A percentile compares a stretch with the other conserved stretches of the same genome.
These are phyloP conservation scores for Melanotaenia parkinsoni DNA, from an alignment of 2,797 vertebrate genomes.

Conservation along the genomic window DNA sequence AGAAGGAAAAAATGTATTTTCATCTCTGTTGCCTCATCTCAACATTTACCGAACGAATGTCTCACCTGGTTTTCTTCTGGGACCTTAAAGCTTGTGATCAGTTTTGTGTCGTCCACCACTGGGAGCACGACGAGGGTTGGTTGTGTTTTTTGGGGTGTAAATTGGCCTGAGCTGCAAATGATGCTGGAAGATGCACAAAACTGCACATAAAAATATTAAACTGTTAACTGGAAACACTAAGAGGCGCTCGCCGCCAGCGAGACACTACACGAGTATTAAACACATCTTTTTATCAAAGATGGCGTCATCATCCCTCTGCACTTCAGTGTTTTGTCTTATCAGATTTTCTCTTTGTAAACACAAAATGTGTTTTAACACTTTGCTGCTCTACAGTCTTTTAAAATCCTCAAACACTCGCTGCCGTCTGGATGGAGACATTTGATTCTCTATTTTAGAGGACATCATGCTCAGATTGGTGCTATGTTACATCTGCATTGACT, in stretches of 20 bases:
- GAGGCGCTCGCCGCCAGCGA: conserved; percentile 8
- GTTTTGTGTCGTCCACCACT: conserved; percentile 9
- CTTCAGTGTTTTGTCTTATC: background rate
- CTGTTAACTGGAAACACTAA: conserved; percentile 42
- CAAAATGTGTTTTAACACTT: background rate
- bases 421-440: background rate
- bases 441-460: too few species aligned
- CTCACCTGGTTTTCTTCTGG: conserved; percentile 38
- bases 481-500: background rate
- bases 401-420: background rate
- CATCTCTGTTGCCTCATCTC: conserved; percentile 60
- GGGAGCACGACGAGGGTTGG: background rate
- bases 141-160: background rate
- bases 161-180: conserved; percentile 1
- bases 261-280: conserved; percentile 42
- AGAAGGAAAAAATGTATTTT: conserved; percentile 30
- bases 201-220: conserved; percentile 48
- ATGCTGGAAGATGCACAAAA: conserved; percentile 54
- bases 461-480: background rate
- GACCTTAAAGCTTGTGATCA: conserved; percentile 21
- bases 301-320: conserved; percentile 5
- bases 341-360: background rate
- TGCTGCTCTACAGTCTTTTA: background rate
- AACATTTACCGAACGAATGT: conserved; percentile 48
- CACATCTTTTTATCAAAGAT: background rate